Percentiles rank a stretch among this genome's conserved stretches.
Evolutionary conservation across 2,797 vertebrate species (phyloP).

Genomic region (Pantherophis alleghaniensis): DNA sequence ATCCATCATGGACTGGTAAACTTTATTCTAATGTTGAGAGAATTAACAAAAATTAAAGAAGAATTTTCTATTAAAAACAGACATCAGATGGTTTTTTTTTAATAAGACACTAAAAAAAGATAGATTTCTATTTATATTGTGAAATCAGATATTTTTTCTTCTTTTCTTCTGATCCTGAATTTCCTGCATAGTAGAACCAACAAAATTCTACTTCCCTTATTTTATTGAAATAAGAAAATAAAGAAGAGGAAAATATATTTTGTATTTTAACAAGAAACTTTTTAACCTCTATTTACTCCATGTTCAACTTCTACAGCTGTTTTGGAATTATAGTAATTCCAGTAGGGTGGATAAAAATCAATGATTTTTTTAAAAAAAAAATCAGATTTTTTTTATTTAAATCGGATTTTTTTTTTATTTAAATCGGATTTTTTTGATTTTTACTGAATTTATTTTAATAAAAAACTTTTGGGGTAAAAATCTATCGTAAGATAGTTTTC

Average conservation of each 20-base stretch:
- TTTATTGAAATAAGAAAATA: background rate
- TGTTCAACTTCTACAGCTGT: background rate
- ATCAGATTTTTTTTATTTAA: too few relatives aligned
- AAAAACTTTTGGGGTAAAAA: too few relatives aligned
- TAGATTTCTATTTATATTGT: background rate
- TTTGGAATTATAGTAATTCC: background rate
- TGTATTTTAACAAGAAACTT: background rate
- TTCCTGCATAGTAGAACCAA: background rate
- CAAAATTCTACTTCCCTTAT: background rate
- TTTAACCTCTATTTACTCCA: background rate
- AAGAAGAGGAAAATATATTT: background rate
- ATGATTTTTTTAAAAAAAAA: too few relatives aligned
- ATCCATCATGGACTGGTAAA: background rate
- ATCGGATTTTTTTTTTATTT: too few relatives aligned
- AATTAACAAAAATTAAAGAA: background rate
- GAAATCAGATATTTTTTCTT: background rate
- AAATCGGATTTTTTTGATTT: too few relatives aligned
- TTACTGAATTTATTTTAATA: too few relatives aligned
- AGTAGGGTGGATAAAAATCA: too few relatives aligned
- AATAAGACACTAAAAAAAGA: background rate
- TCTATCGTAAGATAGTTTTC: too few relatives aligned
- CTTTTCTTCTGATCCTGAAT: background rate
- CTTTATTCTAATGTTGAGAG: conserved; percentile 28
- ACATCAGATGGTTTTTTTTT: background rate
- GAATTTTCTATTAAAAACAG: background rate